These are phyloP conservation scores for Setophaga kirtlandii DNA, from an alignment of 2,113 vertebrate genomes.

Conservation along the genomic window DNA sequence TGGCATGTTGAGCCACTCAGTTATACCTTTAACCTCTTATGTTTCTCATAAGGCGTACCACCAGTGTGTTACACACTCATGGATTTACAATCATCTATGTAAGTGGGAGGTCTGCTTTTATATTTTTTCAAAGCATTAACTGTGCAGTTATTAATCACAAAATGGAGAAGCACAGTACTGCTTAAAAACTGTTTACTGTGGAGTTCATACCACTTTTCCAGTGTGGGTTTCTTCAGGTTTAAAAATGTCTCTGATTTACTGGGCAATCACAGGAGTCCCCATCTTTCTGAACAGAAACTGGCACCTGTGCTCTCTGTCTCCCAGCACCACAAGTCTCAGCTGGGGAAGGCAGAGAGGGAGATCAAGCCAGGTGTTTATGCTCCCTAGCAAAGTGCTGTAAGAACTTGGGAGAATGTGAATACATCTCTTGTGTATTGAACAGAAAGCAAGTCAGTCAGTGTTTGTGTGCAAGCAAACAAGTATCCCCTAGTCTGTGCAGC, in stretches of 20 bases:
- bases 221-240: neutral
- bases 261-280: neutral
- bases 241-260: neutral
- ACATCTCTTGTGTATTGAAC: neutral
- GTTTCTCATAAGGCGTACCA: neutral
- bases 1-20: neutral
- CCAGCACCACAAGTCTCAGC: neutral
- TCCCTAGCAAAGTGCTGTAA: neutral
- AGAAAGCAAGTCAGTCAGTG: neutral
- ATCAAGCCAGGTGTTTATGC: neutral
- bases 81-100: neutral
- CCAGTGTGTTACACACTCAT: accelerated
- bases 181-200: neutral
- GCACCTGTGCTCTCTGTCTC: neutral
- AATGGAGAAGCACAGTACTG: neutral
- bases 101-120: neutral
- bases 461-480: neutral
- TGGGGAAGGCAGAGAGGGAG: neutral
- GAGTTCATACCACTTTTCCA: neutral
- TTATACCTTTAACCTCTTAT: neutral
- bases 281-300: neutral
- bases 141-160: neutral
- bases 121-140: neutral
- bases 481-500: neutral
- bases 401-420: neutral